Conservation (phyloP, 2,113 vertebrate species). For the Aspidoscelis tigris region DNA sequence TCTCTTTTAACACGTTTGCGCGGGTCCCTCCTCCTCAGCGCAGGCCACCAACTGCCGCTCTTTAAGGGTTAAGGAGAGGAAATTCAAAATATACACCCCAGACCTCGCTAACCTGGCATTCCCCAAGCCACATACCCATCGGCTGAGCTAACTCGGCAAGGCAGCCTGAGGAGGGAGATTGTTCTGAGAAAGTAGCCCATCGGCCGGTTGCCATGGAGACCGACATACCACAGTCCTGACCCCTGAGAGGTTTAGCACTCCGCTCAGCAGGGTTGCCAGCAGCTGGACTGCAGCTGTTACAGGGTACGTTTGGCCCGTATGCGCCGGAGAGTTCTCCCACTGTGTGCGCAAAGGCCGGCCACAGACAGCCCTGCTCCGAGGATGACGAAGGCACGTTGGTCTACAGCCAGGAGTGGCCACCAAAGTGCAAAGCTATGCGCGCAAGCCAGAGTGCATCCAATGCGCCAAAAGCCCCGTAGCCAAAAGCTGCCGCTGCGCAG, state of each 20-base stretch:
- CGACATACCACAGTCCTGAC: constrained; percentile 93
- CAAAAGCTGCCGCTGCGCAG: too few species aligned
- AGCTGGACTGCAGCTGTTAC: constrained; percentile 95
- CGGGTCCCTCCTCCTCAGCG: not conserved
- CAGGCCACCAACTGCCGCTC: not conserved
- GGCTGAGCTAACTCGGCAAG: constrained; percentile 77
- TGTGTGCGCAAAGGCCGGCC: not conserved
- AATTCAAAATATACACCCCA: not conserved
- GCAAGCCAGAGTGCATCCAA: not conserved
- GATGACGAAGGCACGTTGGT: not conserved
- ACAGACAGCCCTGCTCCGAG: constrained; percentile 3
- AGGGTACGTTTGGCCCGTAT: constrained; percentile 63
- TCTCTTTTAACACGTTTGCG: not conserved
- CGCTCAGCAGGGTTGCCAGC: constrained; percentile 85
- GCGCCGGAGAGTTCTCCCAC: constrained; percentile 53
- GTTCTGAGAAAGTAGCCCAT: constrained; percentile 81
- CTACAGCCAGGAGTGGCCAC: not conserved
- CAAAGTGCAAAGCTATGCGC: not conserved
- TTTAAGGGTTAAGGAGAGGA: constrained; percentile 11
- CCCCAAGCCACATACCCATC: constrained; percentile 71
- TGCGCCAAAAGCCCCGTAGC: not conserved
- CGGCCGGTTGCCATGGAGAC: constrained; percentile 91
- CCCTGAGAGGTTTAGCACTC: constrained; percentile 86
- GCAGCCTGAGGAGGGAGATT: constrained; percentile 81
- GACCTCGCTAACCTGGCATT: constrained; percentile 37